Conservation (phyloP, 2,113 vertebrate genomes). For the Lepus europaeus region DNA sequence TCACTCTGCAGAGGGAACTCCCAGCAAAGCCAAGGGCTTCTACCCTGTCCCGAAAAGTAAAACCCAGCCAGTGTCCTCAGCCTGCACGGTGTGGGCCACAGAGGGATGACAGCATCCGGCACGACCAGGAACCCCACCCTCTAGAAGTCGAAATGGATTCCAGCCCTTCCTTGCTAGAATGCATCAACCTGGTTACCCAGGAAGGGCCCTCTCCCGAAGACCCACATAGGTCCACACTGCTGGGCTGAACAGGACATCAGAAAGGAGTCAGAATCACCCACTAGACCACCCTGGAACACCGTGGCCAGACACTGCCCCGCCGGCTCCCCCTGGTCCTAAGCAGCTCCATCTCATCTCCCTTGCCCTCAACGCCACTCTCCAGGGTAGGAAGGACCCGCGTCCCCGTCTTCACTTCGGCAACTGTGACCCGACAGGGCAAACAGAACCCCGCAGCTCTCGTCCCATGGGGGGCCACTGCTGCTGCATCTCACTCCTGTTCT, state of each 20-base stretch:
- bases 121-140: background rate
- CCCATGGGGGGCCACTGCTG: background rate
- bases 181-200: background rate
- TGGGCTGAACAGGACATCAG: background rate
- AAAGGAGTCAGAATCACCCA: background rate
- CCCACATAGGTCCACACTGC: background rate
- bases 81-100: background rate
- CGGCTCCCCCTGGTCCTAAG: background rate
- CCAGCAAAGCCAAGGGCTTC: background rate
- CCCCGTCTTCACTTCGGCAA: background rate
- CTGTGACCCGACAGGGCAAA: background rate
- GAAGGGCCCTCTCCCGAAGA: background rate
- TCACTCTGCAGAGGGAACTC: background rate
- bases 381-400: background rate
- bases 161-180: no score
- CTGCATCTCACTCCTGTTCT: background rate
- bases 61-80: background rate
- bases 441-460: background rate
- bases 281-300: background rate
- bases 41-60: background rate
- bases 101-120: background rate
- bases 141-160: background rate
- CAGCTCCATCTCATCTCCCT: background rate
- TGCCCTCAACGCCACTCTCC: background rate
- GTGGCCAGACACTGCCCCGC: conserved; percentile 7